These are phyloP conservation scores for Salpingus planirostris DNA, from an alignment of 2,888 invertebrate species.

Conservation along the genomic window DNA sequence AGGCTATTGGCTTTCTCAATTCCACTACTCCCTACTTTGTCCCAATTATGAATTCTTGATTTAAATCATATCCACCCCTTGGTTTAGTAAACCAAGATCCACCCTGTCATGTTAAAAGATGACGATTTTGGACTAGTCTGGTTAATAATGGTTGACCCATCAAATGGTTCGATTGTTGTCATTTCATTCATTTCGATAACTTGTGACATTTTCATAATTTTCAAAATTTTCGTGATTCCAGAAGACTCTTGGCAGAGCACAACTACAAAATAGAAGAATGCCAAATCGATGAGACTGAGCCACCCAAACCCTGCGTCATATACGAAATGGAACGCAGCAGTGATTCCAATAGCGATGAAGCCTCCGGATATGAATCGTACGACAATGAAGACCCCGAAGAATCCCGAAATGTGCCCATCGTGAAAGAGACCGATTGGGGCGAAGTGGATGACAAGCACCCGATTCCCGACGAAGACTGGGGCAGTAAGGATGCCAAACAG, in stretches of 20 bases:
- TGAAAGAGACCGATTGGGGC: conserved; percentile 28
- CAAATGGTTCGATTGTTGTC: too few relatives aligned
- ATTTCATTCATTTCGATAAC: too few relatives aligned
- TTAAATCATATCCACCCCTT: too few relatives aligned
- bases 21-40: too few relatives aligned
- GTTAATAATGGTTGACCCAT: too few relatives aligned
- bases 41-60: too few relatives aligned
- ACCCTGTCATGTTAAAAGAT: too few relatives aligned
- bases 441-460: conserved; percentile 4
- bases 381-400: conserved; percentile 13
- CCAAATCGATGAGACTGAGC: conserved; percentile 20
- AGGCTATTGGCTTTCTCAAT: too few relatives aligned
- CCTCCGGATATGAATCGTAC: conserved; percentile 19
- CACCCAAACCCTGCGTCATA: conserved; percentile 29
- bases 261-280: conserved; percentile 34
- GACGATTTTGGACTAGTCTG: too few relatives aligned
- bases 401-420: conserved; percentile 14
- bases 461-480: neutral
- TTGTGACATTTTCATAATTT: neutral
- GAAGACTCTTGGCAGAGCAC: conserved; percentile 25
- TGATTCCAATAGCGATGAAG: conserved; percentile 18
- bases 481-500: conserved; percentile 9
- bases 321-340: conserved; percentile 25
- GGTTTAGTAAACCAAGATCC: too few relatives aligned
- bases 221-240: conserved; percentile 15